phyloP scores from a whole-genome alignment of 2,888 invertebrate genomes.

The Steromphala cineraria region DNA sequence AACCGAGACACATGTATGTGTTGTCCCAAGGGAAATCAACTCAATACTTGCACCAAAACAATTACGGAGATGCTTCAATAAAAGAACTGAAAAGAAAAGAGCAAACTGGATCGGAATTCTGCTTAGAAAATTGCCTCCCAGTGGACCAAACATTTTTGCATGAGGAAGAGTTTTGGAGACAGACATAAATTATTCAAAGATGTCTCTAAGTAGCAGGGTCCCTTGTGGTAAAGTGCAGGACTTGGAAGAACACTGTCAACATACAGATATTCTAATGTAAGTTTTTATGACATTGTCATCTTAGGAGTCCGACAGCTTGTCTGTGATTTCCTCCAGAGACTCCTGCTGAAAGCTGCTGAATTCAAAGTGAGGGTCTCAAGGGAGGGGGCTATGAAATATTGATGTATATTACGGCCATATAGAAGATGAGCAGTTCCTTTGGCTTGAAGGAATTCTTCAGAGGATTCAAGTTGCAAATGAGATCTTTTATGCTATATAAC shows the following conservation, averaged over 20 bases:
- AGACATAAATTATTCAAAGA: constrained; percentile 1
- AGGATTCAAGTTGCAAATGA: too few species aligned
- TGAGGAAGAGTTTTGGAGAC: not conserved
- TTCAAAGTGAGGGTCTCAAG: not conserved
- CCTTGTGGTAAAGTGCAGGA: not conserved
- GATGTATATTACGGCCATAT: not conserved
- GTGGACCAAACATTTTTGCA: not conserved
- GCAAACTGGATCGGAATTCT: not conserved
- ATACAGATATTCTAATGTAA: not conserved
- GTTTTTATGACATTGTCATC: constrained; percentile 6
- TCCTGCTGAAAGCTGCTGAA: not conserved
- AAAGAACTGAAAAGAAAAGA: constrained; percentile 2
- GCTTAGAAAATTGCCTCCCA: not conserved
- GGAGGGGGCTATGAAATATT: not conserved
- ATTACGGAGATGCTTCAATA: constrained; percentile 30
- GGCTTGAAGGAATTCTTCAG: not conserved
- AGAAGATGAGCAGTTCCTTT: not conserved
- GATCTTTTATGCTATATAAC: too few species aligned
- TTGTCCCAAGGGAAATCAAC: constrained; percentile 51
- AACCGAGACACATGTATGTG: constrained; percentile 39
- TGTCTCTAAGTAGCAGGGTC: not conserved
- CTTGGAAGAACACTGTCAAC: not conserved
- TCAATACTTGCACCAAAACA: constrained; percentile 41
- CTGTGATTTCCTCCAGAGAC: not conserved
- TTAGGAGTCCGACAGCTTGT: constrained; percentile 3